Conservation (phyloP, 2,797 vertebrate genomes). For the Nyctalus aviator region DNA sequence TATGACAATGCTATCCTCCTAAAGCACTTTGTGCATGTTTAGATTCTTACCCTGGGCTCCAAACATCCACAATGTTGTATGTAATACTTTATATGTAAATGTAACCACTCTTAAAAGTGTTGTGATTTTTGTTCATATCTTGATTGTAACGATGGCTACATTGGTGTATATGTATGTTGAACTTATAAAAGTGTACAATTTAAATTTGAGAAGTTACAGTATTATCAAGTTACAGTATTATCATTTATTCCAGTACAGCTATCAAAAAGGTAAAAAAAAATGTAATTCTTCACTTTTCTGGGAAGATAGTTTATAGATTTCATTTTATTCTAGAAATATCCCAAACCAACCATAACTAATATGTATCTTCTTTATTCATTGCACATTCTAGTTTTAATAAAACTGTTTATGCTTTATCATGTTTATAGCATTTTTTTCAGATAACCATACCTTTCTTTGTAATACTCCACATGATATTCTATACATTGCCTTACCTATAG, state of each 20-base stretch:
- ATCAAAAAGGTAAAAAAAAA: background rate
- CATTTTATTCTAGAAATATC: background rate
- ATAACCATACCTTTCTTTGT: background rate
- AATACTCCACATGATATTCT: background rate
- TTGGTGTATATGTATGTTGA: background rate
- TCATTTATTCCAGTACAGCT: background rate
- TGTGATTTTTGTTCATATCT: background rate
- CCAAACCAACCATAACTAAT: background rate
- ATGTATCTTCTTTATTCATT: background rate
- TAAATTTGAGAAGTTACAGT: background rate
- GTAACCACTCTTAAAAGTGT: background rate
- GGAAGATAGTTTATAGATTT: background rate
- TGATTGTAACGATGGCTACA: background rate
- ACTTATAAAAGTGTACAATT: background rate
- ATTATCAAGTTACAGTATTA: background rate
- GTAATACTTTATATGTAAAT: conserved; percentile 11
- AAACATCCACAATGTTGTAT: background rate
- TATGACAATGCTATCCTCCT: background rate
- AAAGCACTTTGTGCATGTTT: background rate
- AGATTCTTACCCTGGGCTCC: background rate
- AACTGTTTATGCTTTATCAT: background rate
- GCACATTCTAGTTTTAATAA: conserved; percentile 36
- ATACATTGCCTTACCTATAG: background rate
- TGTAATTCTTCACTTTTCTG: background rate
- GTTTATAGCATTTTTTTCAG: background rate